Conservation (phyloP, 2,797 vertebrate genomes). For the Poeciliopsis infans region DNA sequence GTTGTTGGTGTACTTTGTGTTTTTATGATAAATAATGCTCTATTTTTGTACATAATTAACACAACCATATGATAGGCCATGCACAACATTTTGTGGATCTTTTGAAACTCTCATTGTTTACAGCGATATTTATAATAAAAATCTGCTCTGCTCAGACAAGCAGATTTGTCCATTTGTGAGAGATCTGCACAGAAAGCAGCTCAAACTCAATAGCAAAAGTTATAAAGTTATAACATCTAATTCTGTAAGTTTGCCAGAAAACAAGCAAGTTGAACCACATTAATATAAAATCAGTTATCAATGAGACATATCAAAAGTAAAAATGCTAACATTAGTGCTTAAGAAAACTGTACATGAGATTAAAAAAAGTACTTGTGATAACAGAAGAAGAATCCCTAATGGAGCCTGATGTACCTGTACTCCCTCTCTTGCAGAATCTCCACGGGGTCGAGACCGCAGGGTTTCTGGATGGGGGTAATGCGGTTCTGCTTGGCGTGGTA, state of each 20-base stretch:
- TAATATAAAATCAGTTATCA: background rate
- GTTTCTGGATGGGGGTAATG: constrained; percentile 96
- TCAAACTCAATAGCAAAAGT: background rate
- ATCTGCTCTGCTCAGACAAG: background rate
- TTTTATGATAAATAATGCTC: background rate
- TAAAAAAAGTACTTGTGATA: background rate
- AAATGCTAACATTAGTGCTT: background rate
- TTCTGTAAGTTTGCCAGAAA: background rate
- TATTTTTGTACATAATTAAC: background rate
- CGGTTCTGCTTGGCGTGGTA: constrained; percentile 93
- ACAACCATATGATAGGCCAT: background rate
- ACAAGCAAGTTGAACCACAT: background rate
- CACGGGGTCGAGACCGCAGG: constrained; percentile 92
- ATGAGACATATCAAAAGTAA: background rate
- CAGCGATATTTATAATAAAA: background rate
- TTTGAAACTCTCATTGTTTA: background rate
- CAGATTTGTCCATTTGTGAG: background rate
- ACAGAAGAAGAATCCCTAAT: background rate
- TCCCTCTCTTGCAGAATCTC: constrained; percentile 96
- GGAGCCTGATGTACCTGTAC: constrained; percentile 82
- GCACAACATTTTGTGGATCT: background rate
- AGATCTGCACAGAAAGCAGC: background rate
- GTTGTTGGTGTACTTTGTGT: background rate
- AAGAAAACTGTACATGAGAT: background rate
- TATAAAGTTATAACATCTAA: background rate